These are phyloP conservation scores for Acrocera orbiculus DNA, from an alignment of 2,888 invertebrate genomes.

Conservation along the genomic window DNA sequence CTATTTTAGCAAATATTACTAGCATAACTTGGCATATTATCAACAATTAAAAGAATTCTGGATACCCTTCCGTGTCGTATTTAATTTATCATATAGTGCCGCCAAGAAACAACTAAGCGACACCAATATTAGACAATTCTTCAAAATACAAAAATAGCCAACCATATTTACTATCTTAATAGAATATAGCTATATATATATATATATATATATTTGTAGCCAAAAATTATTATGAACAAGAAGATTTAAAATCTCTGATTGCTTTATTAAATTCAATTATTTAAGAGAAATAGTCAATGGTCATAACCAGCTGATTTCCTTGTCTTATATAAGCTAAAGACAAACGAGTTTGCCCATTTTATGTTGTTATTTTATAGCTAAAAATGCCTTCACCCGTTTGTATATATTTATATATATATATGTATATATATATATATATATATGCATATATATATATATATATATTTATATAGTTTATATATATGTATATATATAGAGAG, in stretches of 20 bases:
- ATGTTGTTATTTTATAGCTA: too few species aligned
- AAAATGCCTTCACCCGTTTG: too few species aligned
- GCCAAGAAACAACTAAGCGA: slow-evolving; percentile 8
- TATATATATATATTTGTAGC: slow-evolving; percentile 2
- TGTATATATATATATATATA: too few species aligned
- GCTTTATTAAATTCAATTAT: slow-evolving; percentile 13
- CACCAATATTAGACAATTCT: slow-evolving; percentile 9
- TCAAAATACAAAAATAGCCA: slow-evolving; percentile 4
- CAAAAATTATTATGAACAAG: slow-evolving; percentile 1
- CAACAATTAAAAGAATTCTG: slow-evolving; percentile 10
- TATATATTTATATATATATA: too few species aligned
- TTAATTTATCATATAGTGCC: slow-evolving; percentile 4
- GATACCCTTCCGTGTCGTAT: slow-evolving; percentile 8
- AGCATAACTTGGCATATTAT: slow-evolving; percentile 9
- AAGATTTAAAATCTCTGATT: slow-evolving; percentile 9
- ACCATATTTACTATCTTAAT: slow-evolving; percentile 2
- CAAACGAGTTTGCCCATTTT: too few species aligned
- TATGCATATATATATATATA: too few species aligned
- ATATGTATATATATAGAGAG: too few species aligned
- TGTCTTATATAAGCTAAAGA: too few species aligned
- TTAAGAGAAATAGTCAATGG: slow-evolving; percentile 11
- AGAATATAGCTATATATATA: too few species aligned
- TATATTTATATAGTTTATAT: too few species aligned
- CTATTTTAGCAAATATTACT: neutral
- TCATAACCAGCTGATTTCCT: too few species aligned